Evolutionary conservation across 2,113 vertebrate species (phyloP).

Genomic region (Odocoileus virginianus): DNA sequence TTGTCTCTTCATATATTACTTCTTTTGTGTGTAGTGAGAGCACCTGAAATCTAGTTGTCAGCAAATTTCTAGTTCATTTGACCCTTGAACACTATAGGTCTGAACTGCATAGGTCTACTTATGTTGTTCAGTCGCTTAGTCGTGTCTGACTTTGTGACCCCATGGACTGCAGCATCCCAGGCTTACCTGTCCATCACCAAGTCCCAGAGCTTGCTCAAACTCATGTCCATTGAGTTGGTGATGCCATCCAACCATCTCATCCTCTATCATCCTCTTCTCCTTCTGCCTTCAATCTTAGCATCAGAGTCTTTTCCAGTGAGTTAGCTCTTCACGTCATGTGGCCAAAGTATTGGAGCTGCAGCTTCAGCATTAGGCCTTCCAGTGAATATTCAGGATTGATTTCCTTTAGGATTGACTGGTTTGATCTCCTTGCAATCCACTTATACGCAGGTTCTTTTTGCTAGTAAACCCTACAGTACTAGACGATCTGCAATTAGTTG

Average conservation of each 20-base stretch:
- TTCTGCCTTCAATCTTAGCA: neutral
- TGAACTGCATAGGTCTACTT: neutral
- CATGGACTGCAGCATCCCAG: neutral
- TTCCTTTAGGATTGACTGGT: neutral
- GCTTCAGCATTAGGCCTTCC: neutral
- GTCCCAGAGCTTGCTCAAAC: neutral
- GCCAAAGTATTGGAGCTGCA: neutral
- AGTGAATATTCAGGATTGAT: neutral
- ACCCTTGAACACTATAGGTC: neutral
- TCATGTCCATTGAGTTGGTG: neutral
- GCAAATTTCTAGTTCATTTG: neutral
- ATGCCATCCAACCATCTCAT: neutral
- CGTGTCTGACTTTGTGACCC: neutral
- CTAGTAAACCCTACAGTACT: neutral
- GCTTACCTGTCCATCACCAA: neutral
- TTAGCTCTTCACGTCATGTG: neutral
- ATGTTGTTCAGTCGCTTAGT: neutral
- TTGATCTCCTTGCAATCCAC: neutral
- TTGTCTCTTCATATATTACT: neutral
- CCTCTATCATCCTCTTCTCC: neutral
- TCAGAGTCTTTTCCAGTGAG: neutral
- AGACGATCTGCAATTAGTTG: neutral
- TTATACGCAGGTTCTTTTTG: rapidly evolving
- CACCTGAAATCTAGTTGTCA: neutral
- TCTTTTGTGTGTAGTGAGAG: neutral